These are phyloP conservation scores for Nephrocerus scutellatus DNA, from an alignment of 2,888 invertebrate species.

Conservation along the genomic window DNA sequence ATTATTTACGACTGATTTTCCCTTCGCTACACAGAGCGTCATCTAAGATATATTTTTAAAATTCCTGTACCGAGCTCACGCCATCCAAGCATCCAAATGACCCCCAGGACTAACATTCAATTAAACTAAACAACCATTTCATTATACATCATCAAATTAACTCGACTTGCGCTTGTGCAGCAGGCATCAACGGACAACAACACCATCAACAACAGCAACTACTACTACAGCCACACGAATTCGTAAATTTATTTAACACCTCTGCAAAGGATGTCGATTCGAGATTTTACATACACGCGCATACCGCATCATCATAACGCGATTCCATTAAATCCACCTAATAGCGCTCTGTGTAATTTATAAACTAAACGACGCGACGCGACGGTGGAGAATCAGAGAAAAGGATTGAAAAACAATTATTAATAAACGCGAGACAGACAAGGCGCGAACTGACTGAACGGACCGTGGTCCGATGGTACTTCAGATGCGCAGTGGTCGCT, in stretches of 20 bases:
- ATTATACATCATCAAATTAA: conserved; percentile 25
- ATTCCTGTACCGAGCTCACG: no score
- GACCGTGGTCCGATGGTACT: conserved; percentile 26
- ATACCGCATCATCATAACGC: conserved; percentile 26
- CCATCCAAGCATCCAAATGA: no score
- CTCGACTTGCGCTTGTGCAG: neutral
- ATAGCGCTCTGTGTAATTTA: conserved; percentile 42
- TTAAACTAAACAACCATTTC: conserved; percentile 24
- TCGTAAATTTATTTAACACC: conserved; percentile 38
- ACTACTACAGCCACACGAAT: conserved; percentile 18
- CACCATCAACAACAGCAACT: neutral
- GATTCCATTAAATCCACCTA: conserved; percentile 43
- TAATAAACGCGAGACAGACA: neutral
- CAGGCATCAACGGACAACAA: neutral
- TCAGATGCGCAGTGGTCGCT: conserved; percentile 17
- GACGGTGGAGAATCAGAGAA: neutral
- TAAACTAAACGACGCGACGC: conserved; percentile 33
- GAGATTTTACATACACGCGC: conserved; percentile 8
- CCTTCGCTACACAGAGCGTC: no score
- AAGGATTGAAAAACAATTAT: neutral
- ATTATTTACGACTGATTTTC: no score
- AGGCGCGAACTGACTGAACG: conserved; percentile 7
- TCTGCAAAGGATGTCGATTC: conserved; percentile 22
- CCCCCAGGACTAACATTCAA: conserved; percentile 21
- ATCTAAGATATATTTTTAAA: no score